A percentile compares a stretch with the other conserved stretches of the same genome.
phyloP scores from a whole-genome alignment of 2,797 vertebrate species.

The Staurois parvus region DNA sequence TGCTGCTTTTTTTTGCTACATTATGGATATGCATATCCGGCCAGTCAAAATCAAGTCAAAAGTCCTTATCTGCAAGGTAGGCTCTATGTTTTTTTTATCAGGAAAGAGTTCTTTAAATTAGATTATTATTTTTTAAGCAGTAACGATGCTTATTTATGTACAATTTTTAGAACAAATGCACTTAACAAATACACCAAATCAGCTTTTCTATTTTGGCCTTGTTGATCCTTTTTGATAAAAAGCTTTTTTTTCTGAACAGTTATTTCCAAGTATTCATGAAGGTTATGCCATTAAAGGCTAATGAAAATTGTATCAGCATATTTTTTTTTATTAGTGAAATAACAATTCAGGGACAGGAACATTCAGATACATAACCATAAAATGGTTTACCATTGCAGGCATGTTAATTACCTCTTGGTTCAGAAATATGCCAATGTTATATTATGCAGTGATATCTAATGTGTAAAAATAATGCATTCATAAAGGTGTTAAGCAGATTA shows the following conservation, averaged over 20 bases:
- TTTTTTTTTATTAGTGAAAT: constrained; percentile 34
- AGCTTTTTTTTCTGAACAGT: background rate
- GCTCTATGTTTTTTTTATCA: too few species aligned
- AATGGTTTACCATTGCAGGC: background rate
- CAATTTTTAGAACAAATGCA: background rate
- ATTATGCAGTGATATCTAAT: constrained; percentile 20
- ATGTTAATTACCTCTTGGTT: constrained; percentile 11
- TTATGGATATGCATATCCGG: too few species aligned
- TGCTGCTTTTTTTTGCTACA: too few species aligned
- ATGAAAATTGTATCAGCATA: background rate
- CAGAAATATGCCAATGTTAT: constrained; percentile 17
- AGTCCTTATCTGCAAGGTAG: too few species aligned
- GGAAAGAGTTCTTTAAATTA: background rate
- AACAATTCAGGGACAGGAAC: constrained; percentile 19
- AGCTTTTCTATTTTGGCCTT: background rate
- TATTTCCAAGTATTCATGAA: background rate
- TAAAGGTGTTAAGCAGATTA: constrained; percentile 50
- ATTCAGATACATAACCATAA: constrained; percentile 10
- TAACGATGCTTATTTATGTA: background rate
- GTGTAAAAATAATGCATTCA: constrained; percentile 29
- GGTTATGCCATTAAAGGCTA: background rate
- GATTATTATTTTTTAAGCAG: background rate
- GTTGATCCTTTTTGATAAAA: background rate
- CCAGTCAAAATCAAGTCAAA: too few species aligned
- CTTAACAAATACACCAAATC: background rate